Conservation (phyloP, 2,113 vertebrate species). For the Atrichornis clamosus region DNA sequence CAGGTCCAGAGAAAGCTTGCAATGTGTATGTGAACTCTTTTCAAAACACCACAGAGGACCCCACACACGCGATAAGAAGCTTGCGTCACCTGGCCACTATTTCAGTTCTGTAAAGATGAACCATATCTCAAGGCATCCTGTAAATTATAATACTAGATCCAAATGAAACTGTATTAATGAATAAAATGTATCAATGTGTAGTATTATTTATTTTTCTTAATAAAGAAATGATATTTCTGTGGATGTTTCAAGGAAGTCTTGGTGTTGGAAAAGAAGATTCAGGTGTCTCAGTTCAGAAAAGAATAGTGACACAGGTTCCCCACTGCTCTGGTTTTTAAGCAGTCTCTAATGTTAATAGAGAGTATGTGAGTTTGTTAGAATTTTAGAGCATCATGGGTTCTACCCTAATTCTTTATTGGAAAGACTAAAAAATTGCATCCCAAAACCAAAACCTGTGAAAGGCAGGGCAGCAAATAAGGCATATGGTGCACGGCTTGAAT, state of each 20-base stretch:
- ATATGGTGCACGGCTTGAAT: not conserved
- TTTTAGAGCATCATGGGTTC: not conserved
- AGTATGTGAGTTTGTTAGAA: not conserved
- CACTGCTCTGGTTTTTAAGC: not conserved
- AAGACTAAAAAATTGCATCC: not conserved
- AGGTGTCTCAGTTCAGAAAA: not conserved
- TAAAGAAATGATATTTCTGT: not conserved
- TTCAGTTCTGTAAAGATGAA: slow-evolving; percentile 79
- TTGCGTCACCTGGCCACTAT: slow-evolving; percentile 62
- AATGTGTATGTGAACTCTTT: slow-evolving; percentile 86
- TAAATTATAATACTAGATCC: slow-evolving; percentile 72
- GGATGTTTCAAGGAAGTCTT: not conserved
- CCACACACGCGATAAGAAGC: slow-evolving; percentile 71
- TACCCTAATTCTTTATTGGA: not conserved
- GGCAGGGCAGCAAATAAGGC: not conserved
- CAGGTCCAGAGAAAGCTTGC: slow-evolving; percentile 82
- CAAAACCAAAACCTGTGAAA: not conserved
- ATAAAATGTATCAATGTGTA: not conserved
- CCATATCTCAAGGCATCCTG: slow-evolving; percentile 57
- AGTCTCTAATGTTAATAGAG: not conserved
- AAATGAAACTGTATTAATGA: not conserved
- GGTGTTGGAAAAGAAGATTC: not conserved
- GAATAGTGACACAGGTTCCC: not conserved
- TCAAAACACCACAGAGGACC: slow-evolving; percentile 76
- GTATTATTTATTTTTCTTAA: not conserved